Evolutionary conservation across 35 echinoderm and acorn worm species (phyloP).

Genomic region (Ophiothrix spiculata): DNA sequence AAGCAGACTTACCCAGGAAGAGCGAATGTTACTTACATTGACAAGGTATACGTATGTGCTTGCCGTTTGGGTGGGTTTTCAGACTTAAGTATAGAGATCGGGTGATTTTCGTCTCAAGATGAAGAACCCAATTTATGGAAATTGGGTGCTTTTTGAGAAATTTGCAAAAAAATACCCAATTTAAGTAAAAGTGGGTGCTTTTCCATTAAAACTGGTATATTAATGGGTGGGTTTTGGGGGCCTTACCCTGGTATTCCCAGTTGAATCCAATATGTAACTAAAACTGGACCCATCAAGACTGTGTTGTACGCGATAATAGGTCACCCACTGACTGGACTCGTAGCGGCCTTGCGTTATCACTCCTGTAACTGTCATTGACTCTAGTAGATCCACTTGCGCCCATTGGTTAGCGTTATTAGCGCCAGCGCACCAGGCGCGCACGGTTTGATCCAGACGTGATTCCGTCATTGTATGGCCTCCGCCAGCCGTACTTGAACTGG

Average conservation of each 20-base stretch:
- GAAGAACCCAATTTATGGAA: too few species aligned
- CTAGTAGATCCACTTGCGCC: background rate
- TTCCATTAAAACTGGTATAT: too few species aligned
- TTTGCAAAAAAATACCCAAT: too few species aligned
- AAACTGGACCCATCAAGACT: background rate
- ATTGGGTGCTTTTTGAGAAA: too few species aligned
- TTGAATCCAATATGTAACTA: background rate
- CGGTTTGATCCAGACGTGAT: background rate
- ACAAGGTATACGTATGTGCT: too few species aligned
- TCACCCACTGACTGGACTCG: background rate
- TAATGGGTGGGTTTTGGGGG: too few species aligned
- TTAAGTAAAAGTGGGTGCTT: too few species aligned
- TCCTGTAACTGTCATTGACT: background rate
- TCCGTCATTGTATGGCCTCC: background rate
- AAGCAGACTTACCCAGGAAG: too few species aligned
- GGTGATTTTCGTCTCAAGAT: too few species aligned
- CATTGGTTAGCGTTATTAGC: background rate
- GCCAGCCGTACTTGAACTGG: constrained; percentile 32
- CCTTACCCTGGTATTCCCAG: background rate
- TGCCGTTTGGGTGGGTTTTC: too few species aligned
- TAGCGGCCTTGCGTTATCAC: constrained; percentile 1
- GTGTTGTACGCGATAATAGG: background rate
- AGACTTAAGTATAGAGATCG: too few species aligned
- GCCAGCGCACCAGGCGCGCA: background rate
- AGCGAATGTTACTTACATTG: too few species aligned